Conservation (phyloP, 1,140 invertebrate species). For the Mylabris phalerata region DNA sequence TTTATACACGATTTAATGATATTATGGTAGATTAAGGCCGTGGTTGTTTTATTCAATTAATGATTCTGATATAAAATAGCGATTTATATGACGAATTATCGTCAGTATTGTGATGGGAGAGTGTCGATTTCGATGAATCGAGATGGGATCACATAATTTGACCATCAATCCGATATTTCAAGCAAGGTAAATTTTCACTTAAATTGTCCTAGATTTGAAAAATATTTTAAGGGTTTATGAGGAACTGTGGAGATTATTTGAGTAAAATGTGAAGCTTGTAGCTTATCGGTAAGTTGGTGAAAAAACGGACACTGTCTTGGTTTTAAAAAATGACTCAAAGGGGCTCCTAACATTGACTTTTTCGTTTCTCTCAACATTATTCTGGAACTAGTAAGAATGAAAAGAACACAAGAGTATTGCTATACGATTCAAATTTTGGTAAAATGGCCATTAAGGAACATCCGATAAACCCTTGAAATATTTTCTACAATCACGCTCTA, state of each 20-base stretch:
- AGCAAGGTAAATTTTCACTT: constrained; percentile 15
- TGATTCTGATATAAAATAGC: constrained; percentile 8
- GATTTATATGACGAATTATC: not conserved
- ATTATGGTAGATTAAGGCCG: constrained; percentile 11
- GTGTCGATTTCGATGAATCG: constrained; percentile 10
- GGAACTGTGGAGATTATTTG: not conserved
- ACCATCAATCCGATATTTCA: constrained; percentile 15
- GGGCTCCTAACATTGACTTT: too few relatives aligned
- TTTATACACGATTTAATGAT: not conserved
- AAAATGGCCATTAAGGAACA: too few relatives aligned
- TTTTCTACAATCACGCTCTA: too few relatives aligned
- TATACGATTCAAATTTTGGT: too few relatives aligned
- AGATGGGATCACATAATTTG: constrained; percentile 16
- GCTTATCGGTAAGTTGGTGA: too few relatives aligned
- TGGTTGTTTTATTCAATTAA: constrained; percentile 13
- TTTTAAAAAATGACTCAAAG: not conserved
- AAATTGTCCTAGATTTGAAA: not conserved
- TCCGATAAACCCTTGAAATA: too few relatives aligned
- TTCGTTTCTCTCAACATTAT: too few relatives aligned
- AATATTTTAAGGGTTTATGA: not conserved
- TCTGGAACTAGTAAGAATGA: too few relatives aligned
- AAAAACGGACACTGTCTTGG: too few relatives aligned
- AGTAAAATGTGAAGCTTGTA: too few relatives aligned
- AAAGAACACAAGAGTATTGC: too few relatives aligned
- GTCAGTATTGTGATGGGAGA: constrained; percentile 15